phyloP scores from a whole-genome alignment of 2,888 invertebrate genomes.

The Scaptomyza polygonia region DNA sequence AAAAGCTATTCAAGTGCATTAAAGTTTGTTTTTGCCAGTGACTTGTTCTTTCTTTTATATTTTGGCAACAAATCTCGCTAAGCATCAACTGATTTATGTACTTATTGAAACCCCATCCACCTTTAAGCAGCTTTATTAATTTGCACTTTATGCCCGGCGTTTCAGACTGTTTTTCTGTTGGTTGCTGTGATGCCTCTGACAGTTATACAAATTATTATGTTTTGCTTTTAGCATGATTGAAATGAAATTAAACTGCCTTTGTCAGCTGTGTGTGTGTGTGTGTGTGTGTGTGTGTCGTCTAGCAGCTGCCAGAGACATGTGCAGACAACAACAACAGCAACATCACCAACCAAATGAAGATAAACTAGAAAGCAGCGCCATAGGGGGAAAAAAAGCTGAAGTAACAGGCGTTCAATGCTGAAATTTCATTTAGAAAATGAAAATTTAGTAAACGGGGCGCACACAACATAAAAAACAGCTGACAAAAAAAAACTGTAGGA shows the following conservation, averaged over 20 bases:
- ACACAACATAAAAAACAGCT: slow-evolving; percentile 44
- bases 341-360: slow-evolving; percentile 40
- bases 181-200: slow-evolving; percentile 51
- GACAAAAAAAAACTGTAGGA: slow-evolving; percentile 9
- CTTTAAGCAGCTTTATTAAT: slow-evolving; percentile 57
- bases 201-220: slow-evolving; percentile 79
- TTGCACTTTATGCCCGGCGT: slow-evolving; percentile 57
- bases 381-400: slow-evolving; percentile 13
- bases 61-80: slow-evolving; percentile 30
- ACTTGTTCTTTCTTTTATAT: not conserved
- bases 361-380: slow-evolving; percentile 64
- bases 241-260: slow-evolving; percentile 77
- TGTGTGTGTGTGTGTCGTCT: slow-evolving; percentile 51
- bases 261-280: slow-evolving; percentile 46
- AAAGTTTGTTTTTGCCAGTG: slow-evolving; percentile 27
- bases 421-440: slow-evolving; percentile 78
- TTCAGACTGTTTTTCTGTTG: slow-evolving; percentile 2
- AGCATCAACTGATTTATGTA: slow-evolving; percentile 52
- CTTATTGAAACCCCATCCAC: slow-evolving; percentile 20
- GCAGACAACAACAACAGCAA: slow-evolving; percentile 58
- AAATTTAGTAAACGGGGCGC: slow-evolving; percentile 66
- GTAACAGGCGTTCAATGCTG: slow-evolving; percentile 36
- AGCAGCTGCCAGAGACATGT: slow-evolving; percentile 75
- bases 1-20: slow-evolving; percentile 45
- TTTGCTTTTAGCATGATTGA: slow-evolving; percentile 80